Conservation (phyloP, 2,113 vertebrate species). For the Diadophis punctatus region DNA sequence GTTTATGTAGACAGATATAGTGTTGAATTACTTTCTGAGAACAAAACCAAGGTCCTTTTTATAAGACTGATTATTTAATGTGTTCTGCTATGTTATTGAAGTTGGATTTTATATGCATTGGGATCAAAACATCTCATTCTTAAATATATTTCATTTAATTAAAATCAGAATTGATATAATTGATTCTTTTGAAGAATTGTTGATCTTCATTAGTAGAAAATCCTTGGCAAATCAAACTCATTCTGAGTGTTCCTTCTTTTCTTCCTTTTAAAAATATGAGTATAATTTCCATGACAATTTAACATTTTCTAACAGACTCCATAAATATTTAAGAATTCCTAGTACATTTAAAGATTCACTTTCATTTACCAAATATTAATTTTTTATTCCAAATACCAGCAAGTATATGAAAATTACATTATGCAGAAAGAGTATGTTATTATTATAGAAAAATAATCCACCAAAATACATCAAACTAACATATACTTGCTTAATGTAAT, state of each 20-base stretch:
- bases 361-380: neutral
- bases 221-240: neutral
- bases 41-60: slow-evolving; percentile 1
- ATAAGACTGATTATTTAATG: neutral
- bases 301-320: neutral
- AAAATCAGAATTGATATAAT: neutral
- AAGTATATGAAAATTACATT: neutral
- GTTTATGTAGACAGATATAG: slow-evolving; percentile 22
- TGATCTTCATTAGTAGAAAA: neutral
- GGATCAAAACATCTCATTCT: neutral
- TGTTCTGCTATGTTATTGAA: slow-evolving; percentile 28
- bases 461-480: neutral
- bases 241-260: neutral
- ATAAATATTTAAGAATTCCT: neutral
- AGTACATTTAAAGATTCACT: neutral
- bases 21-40: neutral
- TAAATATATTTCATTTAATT: neutral
- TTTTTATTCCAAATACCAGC: neutral
- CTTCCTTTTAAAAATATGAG: neutral
- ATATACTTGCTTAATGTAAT: neutral
- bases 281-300: neutral
- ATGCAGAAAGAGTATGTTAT: neutral
- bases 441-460: neutral
- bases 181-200: neutral
- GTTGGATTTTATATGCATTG: slow-evolving; percentile 14